phyloP scores from a whole-genome alignment of 2,888 invertebrate species.

The Stomorhina lunata region DNA sequence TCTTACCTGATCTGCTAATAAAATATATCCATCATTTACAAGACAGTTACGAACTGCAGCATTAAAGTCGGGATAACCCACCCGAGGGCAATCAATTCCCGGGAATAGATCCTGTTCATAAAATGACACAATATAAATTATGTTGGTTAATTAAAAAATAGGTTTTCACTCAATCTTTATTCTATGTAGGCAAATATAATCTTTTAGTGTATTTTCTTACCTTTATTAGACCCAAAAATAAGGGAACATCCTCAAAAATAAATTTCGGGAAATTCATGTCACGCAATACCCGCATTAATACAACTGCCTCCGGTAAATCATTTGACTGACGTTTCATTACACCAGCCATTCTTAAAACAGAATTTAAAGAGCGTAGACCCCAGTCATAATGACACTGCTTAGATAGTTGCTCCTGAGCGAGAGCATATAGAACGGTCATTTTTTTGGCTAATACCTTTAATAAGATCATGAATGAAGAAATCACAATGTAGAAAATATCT shows the following conservation, averaged over 20 bases:
- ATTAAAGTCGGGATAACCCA: constrained; percentile 93
- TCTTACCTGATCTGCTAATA: constrained; percentile 85
- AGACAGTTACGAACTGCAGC: constrained; percentile 87
- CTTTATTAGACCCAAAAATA: constrained; percentile 91
- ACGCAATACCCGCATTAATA: constrained; percentile 93
- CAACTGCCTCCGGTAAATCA: constrained; percentile 90
- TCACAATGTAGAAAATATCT: background rate
- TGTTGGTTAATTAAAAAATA: too few relatives aligned
- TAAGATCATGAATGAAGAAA: background rate
- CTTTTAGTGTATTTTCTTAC: constrained; percentile 75
- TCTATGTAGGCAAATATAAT: too few relatives aligned
- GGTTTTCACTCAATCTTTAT: too few relatives aligned
- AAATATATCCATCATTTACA: constrained; percentile 84
- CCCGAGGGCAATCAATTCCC: constrained; percentile 92
- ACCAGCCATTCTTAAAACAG: constrained; percentile 95
- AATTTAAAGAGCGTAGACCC: constrained; percentile 94
- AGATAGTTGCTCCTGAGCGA: constrained; percentile 92
- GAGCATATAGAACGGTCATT: constrained; percentile 94
- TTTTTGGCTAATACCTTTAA: constrained; percentile 89
- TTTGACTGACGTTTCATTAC: constrained; percentile 89
- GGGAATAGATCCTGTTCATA: constrained; percentile 90
- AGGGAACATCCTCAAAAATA: constrained; percentile 93
- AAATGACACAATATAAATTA: too few relatives aligned
- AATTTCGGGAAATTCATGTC: constrained; percentile 98
- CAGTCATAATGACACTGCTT: constrained; percentile 97